phyloP scores from a whole-genome alignment of 2,797 vertebrate species.

The Centroberyx gerrardi region DNA sequence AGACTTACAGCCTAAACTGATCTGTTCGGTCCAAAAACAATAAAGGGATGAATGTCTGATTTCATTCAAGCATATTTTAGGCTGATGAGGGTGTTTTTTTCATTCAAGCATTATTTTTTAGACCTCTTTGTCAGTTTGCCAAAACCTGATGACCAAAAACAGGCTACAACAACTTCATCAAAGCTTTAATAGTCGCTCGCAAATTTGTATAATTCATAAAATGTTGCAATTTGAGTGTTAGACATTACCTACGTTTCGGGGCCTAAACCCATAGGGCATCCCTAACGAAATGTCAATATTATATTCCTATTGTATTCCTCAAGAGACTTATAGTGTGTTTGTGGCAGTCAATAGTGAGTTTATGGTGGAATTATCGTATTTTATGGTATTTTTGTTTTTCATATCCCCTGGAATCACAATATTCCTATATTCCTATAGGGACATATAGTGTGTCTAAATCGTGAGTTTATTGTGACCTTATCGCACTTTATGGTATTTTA shows the following conservation, averaged over 20 bases:
- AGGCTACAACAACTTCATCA: conserved; percentile 44
- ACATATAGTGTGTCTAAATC: no score
- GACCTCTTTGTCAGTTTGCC: conserved; percentile 2
- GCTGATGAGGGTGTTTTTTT: not conserved
- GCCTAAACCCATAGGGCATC: not conserved
- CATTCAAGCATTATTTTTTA: not conserved
- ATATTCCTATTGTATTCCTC: conserved; percentile 31
- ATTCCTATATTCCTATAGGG: not conserved
- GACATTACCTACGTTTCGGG: not conserved
- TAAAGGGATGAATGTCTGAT: conserved; percentile 5
- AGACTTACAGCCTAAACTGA: conserved; percentile 13
- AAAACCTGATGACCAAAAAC: not conserved
- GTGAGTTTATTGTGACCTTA: not conserved
- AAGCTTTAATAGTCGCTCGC: not conserved
- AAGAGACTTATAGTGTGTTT: conserved; percentile 46
- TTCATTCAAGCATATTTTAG: conserved; percentile 12
- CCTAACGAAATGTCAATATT: conserved; percentile 7
- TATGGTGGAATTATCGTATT: conserved; percentile 40
- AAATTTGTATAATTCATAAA: not conserved
- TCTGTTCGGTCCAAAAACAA: conserved; percentile 16
- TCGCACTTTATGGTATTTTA: not conserved
- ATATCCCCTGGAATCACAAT: not conserved
- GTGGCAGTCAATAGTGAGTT: conserved; percentile 11
- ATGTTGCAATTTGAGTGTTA: not conserved
- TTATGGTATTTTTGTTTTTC: conserved; percentile 12